phyloP scores from a whole-genome alignment of 2,888 invertebrate species.

The Tipula confusa region DNA sequence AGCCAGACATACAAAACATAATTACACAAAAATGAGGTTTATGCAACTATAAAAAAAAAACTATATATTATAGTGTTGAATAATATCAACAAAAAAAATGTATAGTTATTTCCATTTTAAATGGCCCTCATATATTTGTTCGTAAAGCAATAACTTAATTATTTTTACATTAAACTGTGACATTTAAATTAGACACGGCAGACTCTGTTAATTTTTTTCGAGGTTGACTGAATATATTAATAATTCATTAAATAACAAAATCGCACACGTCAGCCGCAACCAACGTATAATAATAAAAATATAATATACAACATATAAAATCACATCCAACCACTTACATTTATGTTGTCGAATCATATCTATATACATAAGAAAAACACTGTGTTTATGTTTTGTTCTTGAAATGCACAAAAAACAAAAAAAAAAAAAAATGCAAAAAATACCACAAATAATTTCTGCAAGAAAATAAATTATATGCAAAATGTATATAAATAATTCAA shows the following conservation, averaged over 20 bases:
- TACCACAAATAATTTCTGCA: background rate
- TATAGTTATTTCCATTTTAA: background rate
- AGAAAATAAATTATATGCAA: background rate
- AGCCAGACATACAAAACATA: too few relatives aligned
- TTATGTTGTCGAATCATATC: too few relatives aligned
- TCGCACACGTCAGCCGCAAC: background rate
- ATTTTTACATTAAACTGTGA: background rate
- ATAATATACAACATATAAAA: background rate
- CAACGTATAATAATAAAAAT: background rate
- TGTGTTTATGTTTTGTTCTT: background rate
- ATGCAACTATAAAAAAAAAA: too few relatives aligned
- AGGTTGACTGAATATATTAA: background rate
- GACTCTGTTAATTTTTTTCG: background rate
- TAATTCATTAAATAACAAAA: background rate
- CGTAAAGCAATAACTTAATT: background rate
- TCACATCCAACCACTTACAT: background rate
- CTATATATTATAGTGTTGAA: too few relatives aligned
- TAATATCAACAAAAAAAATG: background rate
- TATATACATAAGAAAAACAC: background rate
- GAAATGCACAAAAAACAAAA: background rate
- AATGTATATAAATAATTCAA: background rate
- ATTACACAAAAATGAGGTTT: too few relatives aligned
- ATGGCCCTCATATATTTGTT: background rate
- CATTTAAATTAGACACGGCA: background rate
- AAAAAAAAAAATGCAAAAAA: background rate